A percentile compares a stretch with the other conserved stretches of the same genome.
Evolutionary conservation across 2,888 invertebrate genomes (phyloP).

Genomic region (Plagiodera versicolora): DNA sequence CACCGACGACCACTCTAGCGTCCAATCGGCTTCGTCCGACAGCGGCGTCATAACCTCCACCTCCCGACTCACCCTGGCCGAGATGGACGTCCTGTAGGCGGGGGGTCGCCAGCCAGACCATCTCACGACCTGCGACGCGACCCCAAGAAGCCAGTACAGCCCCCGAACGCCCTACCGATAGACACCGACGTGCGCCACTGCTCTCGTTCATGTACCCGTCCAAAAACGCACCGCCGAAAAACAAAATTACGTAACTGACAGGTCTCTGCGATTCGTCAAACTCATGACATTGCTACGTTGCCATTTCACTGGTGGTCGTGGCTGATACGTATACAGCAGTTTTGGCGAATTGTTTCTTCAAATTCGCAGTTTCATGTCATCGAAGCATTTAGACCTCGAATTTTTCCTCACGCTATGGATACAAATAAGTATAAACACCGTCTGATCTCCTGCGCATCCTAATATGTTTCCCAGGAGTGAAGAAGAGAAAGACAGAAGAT

Average conservation of each 20-base stretch:
- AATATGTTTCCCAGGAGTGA: too few species aligned
- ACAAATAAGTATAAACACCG: too few species aligned
- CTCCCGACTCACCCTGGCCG: constrained; percentile 66
- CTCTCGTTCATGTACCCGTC: too few species aligned
- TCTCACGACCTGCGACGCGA: constrained; percentile 33
- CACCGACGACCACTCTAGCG: constrained; percentile 84
- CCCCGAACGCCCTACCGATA: constrained; percentile 15
- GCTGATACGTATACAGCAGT: too few species aligned
- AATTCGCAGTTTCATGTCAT: too few species aligned
- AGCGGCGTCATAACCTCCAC: constrained; percentile 73
- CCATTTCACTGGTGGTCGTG: too few species aligned
- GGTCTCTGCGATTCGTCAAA: neutral
- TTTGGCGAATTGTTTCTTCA: too few species aligned
- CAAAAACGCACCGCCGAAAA: neutral
- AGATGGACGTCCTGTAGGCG: constrained; percentile 59
- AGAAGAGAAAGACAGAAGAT: too few species aligned
- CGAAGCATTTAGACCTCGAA: too few species aligned
- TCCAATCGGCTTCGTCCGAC: constrained; percentile 74
- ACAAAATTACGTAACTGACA: neutral
- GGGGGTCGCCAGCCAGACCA: constrained; percentile 25
- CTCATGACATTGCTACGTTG: too few species aligned
- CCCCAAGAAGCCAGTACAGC: constrained; percentile 42
- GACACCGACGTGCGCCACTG: neutral
- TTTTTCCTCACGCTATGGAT: too few species aligned
- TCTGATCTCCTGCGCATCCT: too few species aligned